Conservation (phyloP, 2,113 vertebrate species). For the Ctenomys sociabilis region DNA sequence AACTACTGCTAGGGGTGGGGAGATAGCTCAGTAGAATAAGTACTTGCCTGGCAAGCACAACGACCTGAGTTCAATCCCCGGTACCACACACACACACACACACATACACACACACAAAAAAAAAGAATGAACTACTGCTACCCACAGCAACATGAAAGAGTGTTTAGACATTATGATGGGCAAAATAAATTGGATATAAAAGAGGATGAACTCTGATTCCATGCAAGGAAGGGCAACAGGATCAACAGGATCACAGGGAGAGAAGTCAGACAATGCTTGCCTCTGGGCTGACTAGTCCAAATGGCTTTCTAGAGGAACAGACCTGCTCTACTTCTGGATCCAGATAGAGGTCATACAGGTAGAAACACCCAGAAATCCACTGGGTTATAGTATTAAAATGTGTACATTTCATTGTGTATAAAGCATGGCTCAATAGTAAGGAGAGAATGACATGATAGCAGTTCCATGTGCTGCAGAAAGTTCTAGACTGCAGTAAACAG, state of each 20-base stretch:
- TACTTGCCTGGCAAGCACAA: too few species aligned
- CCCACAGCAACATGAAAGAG: neutral
- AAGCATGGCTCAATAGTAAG: constrained; percentile 16
- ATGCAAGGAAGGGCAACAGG: constrained; percentile 5
- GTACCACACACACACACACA: too few species aligned
- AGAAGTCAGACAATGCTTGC: neutral
- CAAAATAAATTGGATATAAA: neutral
- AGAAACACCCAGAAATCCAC: neutral
- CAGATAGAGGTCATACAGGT: neutral
- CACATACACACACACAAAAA: too few species aligned
- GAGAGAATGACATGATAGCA: neutral
- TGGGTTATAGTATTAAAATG: neutral
- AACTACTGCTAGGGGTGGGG: neutral
- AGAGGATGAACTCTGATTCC: neutral
- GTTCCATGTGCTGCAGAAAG: neutral
- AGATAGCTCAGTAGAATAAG: too few species aligned
- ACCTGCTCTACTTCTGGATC: neutral
- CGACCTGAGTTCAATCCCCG: too few species aligned
- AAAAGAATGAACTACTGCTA: neutral
- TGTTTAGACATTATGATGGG: neutral
- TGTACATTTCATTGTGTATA: neutral
- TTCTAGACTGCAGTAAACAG: neutral
- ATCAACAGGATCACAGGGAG: neutral
- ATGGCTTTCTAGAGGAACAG: neutral
- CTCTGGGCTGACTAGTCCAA: neutral